Conservation (phyloP, 2,888 invertebrate species). For the Drosophila robusta region DNA sequence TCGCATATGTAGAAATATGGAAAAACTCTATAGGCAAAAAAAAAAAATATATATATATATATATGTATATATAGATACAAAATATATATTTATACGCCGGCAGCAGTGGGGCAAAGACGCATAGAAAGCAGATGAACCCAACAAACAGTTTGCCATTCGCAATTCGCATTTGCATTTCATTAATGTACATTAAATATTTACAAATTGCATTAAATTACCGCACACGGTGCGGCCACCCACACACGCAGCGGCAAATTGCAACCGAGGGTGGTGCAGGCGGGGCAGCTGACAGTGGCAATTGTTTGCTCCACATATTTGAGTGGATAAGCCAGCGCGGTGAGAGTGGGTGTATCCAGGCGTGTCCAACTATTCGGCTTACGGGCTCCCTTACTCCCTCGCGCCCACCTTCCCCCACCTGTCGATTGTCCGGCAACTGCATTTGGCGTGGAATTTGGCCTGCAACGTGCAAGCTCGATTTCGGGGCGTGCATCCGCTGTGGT, state of each 20-base stretch:
- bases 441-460: slow-evolving; percentile 14
- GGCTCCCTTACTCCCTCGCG: not conserved
- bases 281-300: slow-evolving; percentile 13
- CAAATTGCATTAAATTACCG: slow-evolving; percentile 72
- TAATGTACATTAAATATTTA: slow-evolving; percentile 77
- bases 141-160: slow-evolving; percentile 34
- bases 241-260: slow-evolving; percentile 1
- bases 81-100: not conserved
- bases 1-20: slow-evolving; percentile 26
- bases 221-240: slow-evolving; percentile 28
- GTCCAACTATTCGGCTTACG: slow-evolving; percentile 8
- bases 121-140: not conserved
- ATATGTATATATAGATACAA: no score
- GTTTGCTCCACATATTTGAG: slow-evolving; percentile 42
- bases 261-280: not conserved
- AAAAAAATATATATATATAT: not conserved
- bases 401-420: not conserved
- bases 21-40: slow-evolving; percentile 14
- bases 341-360: slow-evolving; percentile 19
- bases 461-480: slow-evolving; percentile 55
- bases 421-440: slow-evolving; percentile 22
- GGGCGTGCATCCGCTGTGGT: slow-evolving; percentile 63
- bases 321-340: slow-evolving; percentile 15
- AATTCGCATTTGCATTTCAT: slow-evolving; percentile 71
- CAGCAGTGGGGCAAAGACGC: not conserved